phyloP scores from a whole-genome alignment of 2,888 invertebrate genomes.

The Dicycla oo region DNA sequence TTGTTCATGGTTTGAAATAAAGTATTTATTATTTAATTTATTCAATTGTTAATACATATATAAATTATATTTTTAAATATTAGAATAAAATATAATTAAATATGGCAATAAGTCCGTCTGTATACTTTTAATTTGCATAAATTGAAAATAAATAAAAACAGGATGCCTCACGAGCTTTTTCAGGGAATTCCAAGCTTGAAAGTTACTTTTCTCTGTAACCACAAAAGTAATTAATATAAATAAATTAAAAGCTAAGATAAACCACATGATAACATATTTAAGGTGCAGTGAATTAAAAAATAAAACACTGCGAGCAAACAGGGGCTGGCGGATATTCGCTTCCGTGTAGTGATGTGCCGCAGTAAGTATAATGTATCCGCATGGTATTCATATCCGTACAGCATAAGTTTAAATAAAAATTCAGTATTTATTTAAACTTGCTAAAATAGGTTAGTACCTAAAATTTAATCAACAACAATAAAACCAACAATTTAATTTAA shows the following conservation, averaged over 20 bases:
- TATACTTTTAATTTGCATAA: slow-evolving; percentile 11
- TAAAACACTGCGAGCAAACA: slow-evolving; percentile 60
- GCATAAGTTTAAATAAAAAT: too few species aligned
- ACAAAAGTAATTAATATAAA: slow-evolving; percentile 45
- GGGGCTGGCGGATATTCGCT: slow-evolving; percentile 54
- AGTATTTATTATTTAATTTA: too few species aligned
- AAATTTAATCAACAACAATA: too few species aligned
- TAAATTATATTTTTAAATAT: too few species aligned
- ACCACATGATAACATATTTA: slow-evolving; percentile 60
- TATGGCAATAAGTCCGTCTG: too few species aligned
- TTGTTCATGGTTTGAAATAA: too few species aligned
- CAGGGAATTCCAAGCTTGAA: background rate
- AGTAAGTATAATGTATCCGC: slow-evolving; percentile 8
- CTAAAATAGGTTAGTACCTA: too few species aligned
- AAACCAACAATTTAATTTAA: too few species aligned
- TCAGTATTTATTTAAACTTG: background rate
- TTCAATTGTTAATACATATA: too few species aligned
- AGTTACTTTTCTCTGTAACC: slow-evolving; percentile 14
- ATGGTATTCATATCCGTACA: slow-evolving; percentile 23
- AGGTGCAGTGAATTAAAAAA: slow-evolving; percentile 65
- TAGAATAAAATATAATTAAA: too few species aligned
- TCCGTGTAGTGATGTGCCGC: slow-evolving; percentile 59
- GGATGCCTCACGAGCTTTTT: background rate
- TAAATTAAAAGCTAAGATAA: slow-evolving; percentile 56
- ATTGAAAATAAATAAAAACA: background rate